These are phyloP conservation scores for Hippocampus zosterae DNA, from an alignment of 2,113 vertebrate genomes.

Conservation along the genomic window DNA sequence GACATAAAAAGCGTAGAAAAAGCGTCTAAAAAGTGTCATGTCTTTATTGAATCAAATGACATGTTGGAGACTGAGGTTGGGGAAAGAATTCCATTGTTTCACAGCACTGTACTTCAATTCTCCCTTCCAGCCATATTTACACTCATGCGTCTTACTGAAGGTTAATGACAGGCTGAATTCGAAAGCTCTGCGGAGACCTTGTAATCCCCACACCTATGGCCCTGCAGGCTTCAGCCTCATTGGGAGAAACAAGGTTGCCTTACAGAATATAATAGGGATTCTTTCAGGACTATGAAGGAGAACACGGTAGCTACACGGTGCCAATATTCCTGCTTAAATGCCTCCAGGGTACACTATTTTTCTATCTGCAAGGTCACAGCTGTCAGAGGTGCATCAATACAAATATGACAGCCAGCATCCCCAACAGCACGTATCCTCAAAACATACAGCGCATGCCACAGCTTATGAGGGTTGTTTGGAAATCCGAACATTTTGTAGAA, in stretches of 20 bases:
- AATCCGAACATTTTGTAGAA: constrained; percentile 15
- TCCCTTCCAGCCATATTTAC: constrained; percentile 28
- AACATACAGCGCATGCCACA: constrained; percentile 11
- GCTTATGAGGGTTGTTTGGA: constrained; percentile 9
- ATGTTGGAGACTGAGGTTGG: constrained; percentile 17
- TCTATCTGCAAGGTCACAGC: constrained; percentile 7
- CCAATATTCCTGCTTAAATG: constrained; percentile 12
- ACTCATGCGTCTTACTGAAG: constrained; percentile 25
- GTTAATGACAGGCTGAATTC: constrained; percentile 15
- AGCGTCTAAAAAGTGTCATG: constrained; percentile 37
- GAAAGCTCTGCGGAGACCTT: constrained; percentile 1
- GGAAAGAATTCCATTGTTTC: constrained; percentile 23
- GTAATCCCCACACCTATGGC: constrained; percentile 19
- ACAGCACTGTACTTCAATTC: constrained; percentile 28
- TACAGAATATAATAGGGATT: not conserved
- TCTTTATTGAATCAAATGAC: constrained; percentile 19
- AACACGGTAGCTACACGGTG: constrained; percentile 31
- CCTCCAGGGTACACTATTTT: constrained; percentile 21
- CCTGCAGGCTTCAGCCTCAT: constrained; percentile 21
- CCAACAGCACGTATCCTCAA: constrained; percentile 6
- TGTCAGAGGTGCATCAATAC: constrained; percentile 6
- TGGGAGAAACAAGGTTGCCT: constrained; percentile 20
- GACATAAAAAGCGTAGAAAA: constrained; percentile 22
- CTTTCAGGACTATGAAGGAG: not conserved
- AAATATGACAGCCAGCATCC: not conserved